phyloP scores from a whole-genome alignment of 2,888 invertebrate species.

The Trichogramma evanescens region DNA sequence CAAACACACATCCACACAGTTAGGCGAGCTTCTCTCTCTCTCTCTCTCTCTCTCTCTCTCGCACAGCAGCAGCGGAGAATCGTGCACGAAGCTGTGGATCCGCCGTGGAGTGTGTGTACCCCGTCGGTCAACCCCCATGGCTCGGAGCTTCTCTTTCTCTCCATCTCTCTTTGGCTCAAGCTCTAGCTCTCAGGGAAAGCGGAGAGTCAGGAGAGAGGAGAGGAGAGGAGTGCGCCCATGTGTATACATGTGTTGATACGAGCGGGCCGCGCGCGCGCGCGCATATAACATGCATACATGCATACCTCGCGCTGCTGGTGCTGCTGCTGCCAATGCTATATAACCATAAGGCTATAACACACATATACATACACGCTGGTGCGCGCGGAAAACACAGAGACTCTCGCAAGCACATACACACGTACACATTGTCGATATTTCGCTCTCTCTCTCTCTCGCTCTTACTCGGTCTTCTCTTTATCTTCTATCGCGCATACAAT shows the following conservation, averaged over 20 bases:
- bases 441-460: neutral
- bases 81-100: neutral
- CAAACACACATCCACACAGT: too few species aligned
- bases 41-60: neutral
- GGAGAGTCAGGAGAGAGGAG: neutral
- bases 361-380: neutral
- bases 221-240: neutral
- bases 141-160: constrained; percentile 13
- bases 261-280: too few species aligned
- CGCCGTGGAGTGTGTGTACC: too few species aligned
- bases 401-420: too few species aligned
- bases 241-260: neutral
- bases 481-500: constrained; percentile 16
- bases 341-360: neutral
- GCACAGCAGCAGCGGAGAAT: neutral
- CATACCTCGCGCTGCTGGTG: neutral
- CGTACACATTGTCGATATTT: too few species aligned
- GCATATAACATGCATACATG: neutral
- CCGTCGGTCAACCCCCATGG: too few species aligned
- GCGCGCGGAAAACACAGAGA: too few species aligned
- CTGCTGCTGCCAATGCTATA: neutral
- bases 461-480: constrained; percentile 17
- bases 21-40: neutral
- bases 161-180: neutral
- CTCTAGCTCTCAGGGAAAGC: neutral